Base-by-base conservation (phyloP, 35 echinoderm and acorn worm genomes). In the Ophioderma brevispina region DNA sequence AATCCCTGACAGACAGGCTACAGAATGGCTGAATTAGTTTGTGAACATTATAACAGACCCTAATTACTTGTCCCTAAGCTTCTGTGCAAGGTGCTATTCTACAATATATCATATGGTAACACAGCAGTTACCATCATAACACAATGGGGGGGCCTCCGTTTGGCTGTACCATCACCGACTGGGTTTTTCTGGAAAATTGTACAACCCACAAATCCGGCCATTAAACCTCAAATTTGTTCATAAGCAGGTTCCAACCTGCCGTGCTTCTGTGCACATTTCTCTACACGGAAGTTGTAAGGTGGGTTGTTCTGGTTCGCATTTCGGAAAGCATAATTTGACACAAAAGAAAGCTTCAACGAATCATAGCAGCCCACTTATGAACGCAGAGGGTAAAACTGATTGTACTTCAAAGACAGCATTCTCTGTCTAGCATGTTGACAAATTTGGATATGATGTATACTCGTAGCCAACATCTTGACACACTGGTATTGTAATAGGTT, bases 191-290 rank as follows among this genome's bases (percentile, higher is more conserved):
- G 41, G 41, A 46, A 46, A 17, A 46, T 46, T 46, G 77, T 36
- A 32, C 91, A 96, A n/a, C 78, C 52, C 42, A 96, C 33, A 17
- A 23, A 75, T 90, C 91, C 25, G 94, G 91, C 94, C 87, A 90
- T 18, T 19, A 23, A 35, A 70, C 10, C 4, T 25, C 59, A 70
- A 70, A 70, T 25, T 30, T 70, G 28, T 30, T 18, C 59, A 70
- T 70, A 15, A 70, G 28, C n/a, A 4, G 59, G 59, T 30, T 6
- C 59, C 59, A 70, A 30, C 59, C 59, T 17, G 28, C 23, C 28
- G 28, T 70, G 59, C 59, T 25, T 18, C 23, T 70, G 10, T 1
- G n/a, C 59, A 70, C 59, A 70, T 2, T 3, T 70, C 59, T 30
- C 23, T 70, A 25, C 17, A 70, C 28, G 59, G 59, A 8, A 25